These are phyloP conservation scores for Gorsachius magnificus DNA, from an alignment of 2,797 vertebrate species.

Conservation along the genomic window DNA sequence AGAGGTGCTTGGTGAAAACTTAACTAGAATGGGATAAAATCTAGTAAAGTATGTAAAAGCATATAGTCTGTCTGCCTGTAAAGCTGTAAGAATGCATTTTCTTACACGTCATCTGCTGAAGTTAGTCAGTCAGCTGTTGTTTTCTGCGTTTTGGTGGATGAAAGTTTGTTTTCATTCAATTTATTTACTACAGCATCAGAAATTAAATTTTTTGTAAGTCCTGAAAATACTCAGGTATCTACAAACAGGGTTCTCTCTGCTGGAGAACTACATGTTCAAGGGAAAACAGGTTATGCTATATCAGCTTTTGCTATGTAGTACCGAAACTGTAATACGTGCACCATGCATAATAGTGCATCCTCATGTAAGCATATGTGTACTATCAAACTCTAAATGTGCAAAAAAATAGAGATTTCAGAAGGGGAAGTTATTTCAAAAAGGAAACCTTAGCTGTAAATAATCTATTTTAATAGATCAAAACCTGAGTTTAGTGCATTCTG, in stretches of 20 bases:
- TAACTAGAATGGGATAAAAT: not conserved
- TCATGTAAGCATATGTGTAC: not conserved
- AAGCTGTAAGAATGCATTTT: not conserved
- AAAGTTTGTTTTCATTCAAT: not conserved
- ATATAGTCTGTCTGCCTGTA: not conserved
- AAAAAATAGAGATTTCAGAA: not conserved
- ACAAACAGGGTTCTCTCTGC: not conserved
- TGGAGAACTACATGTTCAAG: not conserved
- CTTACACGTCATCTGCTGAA: not conserved
- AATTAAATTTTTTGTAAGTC: not conserved
- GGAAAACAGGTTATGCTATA: not conserved
- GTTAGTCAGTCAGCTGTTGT: not conserved
- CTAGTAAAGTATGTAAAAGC: not conserved
- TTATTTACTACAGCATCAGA: not conserved
- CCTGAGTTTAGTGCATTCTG: not conserved
- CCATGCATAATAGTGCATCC: too few relatives aligned
- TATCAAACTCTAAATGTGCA: not conserved
- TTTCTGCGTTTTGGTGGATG: not conserved
- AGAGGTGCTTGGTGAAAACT: not conserved
- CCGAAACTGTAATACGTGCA: not conserved
- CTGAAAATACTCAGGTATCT: not conserved
- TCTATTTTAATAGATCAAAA: conserved; percentile 53
- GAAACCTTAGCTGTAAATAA: conserved; percentile 16
- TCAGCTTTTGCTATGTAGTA: not conserved
- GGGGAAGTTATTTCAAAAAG: not conserved